Evolutionary conservation across 1,140 invertebrate species (phyloP).

Genomic region (Bilobella aurantiaca): DNA sequence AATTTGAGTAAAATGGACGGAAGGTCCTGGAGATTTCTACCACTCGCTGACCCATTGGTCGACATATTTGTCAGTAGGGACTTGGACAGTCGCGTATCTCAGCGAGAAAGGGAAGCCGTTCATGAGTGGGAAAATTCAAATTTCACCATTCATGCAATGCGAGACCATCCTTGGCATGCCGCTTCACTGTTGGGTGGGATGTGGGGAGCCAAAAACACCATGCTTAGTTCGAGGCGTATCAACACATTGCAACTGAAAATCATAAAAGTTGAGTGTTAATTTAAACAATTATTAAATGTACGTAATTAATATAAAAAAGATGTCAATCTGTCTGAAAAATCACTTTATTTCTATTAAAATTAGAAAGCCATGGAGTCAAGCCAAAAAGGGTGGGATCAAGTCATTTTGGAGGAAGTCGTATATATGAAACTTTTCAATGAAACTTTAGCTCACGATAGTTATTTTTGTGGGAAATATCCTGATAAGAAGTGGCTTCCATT

Average conservation of each 20-base stretch:
- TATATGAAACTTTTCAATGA: too few relatives aligned
- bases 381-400: too few relatives aligned
- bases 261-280: neutral
- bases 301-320: too few relatives aligned
- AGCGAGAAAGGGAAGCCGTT: constrained; percentile 37
- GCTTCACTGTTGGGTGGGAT: constrained; percentile 11
- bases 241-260: neutral
- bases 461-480: too few relatives aligned
- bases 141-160: constrained; percentile 35
- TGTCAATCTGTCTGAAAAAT: too few relatives aligned
- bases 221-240: neutral
- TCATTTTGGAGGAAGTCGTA: too few relatives aligned
- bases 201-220: constrained; percentile 20
- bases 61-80: constrained; percentile 37
- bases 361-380: too few relatives aligned
- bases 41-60: constrained; percentile 37
- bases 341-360: too few relatives aligned
- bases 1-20: neutral
- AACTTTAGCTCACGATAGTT: too few relatives aligned
- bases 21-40: constrained; percentile 36
- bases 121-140: constrained; percentile 33
- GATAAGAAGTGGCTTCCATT: too few relatives aligned
- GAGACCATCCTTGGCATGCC: constrained; percentile 30
- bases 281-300: neutral
- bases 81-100: constrained; percentile 33